Evolutionary conservation across 1,140 invertebrate genomes (phyloP).

Genomic region (Steinernema feltiae): DNA sequence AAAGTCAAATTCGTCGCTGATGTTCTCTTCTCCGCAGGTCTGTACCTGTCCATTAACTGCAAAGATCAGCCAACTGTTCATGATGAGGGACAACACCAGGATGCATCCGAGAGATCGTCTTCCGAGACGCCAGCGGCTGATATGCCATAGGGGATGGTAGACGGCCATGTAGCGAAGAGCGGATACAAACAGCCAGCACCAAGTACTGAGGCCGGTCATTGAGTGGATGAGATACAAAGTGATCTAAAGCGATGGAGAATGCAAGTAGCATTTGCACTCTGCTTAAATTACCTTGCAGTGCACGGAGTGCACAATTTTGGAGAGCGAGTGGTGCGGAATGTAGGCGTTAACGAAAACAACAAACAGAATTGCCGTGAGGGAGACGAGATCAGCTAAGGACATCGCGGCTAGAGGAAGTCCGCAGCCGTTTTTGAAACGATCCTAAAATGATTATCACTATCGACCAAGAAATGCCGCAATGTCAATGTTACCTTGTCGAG

Average conservation of each 20-base stretch:
- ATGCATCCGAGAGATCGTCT: constrained; percentile 25
- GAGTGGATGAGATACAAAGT: constrained; percentile 40
- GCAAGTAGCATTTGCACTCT: too few species aligned
- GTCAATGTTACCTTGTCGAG: constrained; percentile 37
- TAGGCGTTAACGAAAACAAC: constrained; percentile 34
- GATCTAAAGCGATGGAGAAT: constrained; percentile 21
- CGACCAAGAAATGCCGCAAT: too few species aligned
- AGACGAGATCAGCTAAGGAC: constrained; percentile 36
- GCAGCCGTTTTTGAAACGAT: constrained; percentile 40
- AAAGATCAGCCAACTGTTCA: constrained; percentile 35
- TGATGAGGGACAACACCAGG: constrained; percentile 22
- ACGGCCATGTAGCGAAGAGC: constrained; percentile 41
- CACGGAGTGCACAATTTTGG: background rate
- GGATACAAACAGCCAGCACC: constrained; percentile 43
- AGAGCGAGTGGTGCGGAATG: constrained; percentile 22
- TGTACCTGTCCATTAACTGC: constrained; percentile 24
- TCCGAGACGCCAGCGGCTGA: constrained; percentile 31
- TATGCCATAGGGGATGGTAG: constrained; percentile 42
- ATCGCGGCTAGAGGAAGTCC: constrained; percentile 39
- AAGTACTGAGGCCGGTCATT: constrained; percentile 40
- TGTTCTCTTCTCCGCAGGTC: constrained; percentile 25
- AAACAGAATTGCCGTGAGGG: constrained; percentile 32
- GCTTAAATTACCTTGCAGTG: constrained; percentile 45
- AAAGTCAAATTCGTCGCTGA: constrained; percentile 4
- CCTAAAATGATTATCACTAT: constrained; percentile 32